Conservation (phyloP, 1,140 invertebrate genomes). For the Listronotus oregonensis region DNA sequence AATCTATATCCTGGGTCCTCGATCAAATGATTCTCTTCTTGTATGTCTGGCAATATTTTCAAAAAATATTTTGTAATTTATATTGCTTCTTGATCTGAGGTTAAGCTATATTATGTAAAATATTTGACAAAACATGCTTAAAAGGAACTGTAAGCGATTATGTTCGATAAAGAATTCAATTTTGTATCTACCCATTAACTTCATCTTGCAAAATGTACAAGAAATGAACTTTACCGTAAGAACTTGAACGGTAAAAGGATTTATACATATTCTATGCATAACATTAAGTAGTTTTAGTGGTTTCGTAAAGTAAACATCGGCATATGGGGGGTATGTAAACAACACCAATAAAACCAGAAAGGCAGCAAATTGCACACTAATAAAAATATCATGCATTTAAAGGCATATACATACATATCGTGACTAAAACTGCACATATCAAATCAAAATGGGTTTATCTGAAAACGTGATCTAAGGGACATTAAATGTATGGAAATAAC, state of each 20-base stretch:
- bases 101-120: too few relatives aligned
- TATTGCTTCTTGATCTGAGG: too few relatives aligned
- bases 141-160: too few relatives aligned
- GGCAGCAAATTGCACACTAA: constrained; percentile 33
- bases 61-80: too few relatives aligned
- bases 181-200: too few relatives aligned
- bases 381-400: constrained; percentile 33
- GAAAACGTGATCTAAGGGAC: constrained; percentile 39
- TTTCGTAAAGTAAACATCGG: constrained; percentile 15
- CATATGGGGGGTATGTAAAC: constrained; percentile 26
- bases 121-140: too few relatives aligned
- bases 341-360: constrained; percentile 20
- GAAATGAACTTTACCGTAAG: constrained; percentile 2
- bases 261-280: constrained; percentile 17
- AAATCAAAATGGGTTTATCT: constrained; percentile 36
- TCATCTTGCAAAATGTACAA: too few relatives aligned
- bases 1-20: too few relatives aligned
- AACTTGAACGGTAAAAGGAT: constrained; percentile 16
- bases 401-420: constrained; percentile 26
- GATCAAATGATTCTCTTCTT: too few relatives aligned
- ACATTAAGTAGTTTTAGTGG: constrained; percentile 16
- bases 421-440: constrained; percentile 36
- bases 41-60: too few relatives aligned
- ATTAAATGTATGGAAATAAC: constrained; percentile 40
- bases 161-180: too few relatives aligned